Evolutionary conservation across 1,140 invertebrate genomes (phyloP).

Genomic region (Saccostrea cuccullata): DNA sequence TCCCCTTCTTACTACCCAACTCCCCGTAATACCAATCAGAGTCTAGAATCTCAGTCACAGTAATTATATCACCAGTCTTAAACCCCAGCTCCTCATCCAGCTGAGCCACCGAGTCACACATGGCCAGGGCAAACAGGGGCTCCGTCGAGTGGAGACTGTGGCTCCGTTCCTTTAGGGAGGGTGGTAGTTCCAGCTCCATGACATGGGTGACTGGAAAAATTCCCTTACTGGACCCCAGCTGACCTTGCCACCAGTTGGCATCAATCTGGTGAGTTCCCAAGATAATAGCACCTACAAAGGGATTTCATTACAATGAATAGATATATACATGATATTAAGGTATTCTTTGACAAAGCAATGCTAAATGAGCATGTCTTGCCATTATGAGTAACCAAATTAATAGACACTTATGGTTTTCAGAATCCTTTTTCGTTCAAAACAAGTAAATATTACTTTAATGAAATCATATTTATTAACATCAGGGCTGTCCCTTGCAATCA

Average conservation of each 20-base stretch:
- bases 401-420: no score
- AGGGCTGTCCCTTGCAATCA: no score
- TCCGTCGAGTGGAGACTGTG: conserved; percentile 63
- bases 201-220: conserved; percentile 83
- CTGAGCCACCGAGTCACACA: conserved; percentile 80
- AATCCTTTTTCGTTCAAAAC: no score
- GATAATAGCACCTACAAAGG: conserved; percentile 81
- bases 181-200: conserved; percentile 79
- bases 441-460: no score
- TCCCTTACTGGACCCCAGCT: conserved; percentile 77
- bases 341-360: background rate
- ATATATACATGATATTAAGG: background rate
- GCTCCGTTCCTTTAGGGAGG: conserved; percentile 64
- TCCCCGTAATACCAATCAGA: conserved; percentile 74
- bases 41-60: conserved; percentile 78
- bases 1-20: conserved; percentile 68
- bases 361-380: background rate
- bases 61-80: conserved; percentile 82
- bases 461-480: no score
- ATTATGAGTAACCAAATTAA: background rate
- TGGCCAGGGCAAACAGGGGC: conserved; percentile 68
- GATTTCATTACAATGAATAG: background rate
- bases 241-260: conserved; percentile 83
- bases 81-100: conserved; percentile 84
- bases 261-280: conserved; percentile 80